Percentiles rank a stretch among this genome's conserved stretches.
Evolutionary conservation across 1,140 invertebrate genomes (phyloP).

Genomic region (Caenorhabditis inopinata): DNA sequence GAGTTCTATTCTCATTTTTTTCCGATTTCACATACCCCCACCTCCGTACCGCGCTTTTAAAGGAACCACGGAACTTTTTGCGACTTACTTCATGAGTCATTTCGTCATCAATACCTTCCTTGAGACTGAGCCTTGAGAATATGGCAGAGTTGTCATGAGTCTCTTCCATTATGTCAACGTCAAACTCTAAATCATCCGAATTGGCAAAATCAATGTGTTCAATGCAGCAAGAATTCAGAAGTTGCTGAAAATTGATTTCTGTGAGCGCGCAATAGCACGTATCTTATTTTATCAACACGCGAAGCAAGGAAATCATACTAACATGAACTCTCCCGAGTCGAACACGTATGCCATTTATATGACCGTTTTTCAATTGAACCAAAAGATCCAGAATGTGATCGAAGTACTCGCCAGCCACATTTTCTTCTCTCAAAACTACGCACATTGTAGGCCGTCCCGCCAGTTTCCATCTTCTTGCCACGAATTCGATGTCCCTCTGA

Average conservation of each 20-base stretch:
- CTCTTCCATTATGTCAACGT: slow-evolving; percentile 56
- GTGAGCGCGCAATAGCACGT: too few relatives aligned
- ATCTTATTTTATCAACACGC: too few relatives aligned
- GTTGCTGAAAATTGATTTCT: slow-evolving; percentile 64
- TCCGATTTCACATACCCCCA: too few relatives aligned
- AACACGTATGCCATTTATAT: slow-evolving; percentile 90
- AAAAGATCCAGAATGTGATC: slow-evolving; percentile 93
- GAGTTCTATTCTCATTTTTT: too few relatives aligned
- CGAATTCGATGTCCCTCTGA: slow-evolving; percentile 89
- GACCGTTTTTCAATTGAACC: slow-evolving; percentile 93
- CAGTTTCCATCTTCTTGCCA: slow-evolving; percentile 91
- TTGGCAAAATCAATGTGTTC: slow-evolving; percentile 64
- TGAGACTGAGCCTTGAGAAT: slow-evolving; percentile 54
- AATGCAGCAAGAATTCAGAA: slow-evolving; percentile 62
- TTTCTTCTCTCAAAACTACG: slow-evolving; percentile 89
- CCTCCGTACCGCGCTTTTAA: too few relatives aligned
- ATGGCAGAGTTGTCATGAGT: slow-evolving; percentile 42
- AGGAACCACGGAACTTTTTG: too few relatives aligned
- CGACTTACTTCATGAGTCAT: slow-evolving; percentile 39
- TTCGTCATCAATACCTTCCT: slow-evolving; percentile 45
- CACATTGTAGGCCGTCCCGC: slow-evolving; percentile 95
- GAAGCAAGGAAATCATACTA: too few relatives aligned
- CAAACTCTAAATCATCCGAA: slow-evolving; percentile 61
- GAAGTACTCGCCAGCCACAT: slow-evolving; percentile 87
- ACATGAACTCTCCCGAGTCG: slow-evolving; percentile 86